A percentile compares a stretch with the other conserved stretches of the same genome.
These are phyloP conservation scores for Megaustenia siamemsis DNA, from an alignment of 2,888 invertebrate genomes.

Conservation along the genomic window DNA sequence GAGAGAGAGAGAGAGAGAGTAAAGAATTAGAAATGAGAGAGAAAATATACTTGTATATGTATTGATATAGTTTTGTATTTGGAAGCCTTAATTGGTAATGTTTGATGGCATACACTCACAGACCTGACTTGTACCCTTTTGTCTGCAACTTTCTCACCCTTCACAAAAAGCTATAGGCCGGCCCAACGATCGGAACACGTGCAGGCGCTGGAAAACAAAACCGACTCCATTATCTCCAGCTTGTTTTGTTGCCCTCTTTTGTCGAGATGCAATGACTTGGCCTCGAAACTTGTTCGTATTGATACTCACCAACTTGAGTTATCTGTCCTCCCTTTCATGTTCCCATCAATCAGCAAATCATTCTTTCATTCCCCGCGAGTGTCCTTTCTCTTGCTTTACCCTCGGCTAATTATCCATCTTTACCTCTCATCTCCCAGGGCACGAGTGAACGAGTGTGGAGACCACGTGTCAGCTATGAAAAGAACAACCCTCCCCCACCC, in stretches of 20 bases:
- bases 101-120: neutral
- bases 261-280: constrained; percentile 31
- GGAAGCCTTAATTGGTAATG: neutral
- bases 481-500: neutral
- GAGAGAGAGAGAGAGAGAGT: neutral
- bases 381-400: constrained; percentile 6
- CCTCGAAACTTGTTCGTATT: constrained; percentile 16
- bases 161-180: neutral
- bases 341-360: constrained; percentile 19
- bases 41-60: neutral
- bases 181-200: constrained; percentile 36
- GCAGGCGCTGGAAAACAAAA: constrained; percentile 14
- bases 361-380: neutral
- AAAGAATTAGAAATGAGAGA: neutral
- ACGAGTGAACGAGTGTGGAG: neutral
- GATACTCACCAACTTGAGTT: constrained; percentile 39
- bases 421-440: neutral
- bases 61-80: neutral
- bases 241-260: constrained; percentile 32
- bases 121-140: neutral
- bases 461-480: constrained; percentile 26
- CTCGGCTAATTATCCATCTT: constrained; percentile 24
- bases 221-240: constrained; percentile 26
- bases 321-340: constrained; percentile 1
- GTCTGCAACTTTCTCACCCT: constrained; percentile 7